These are phyloP conservation scores for Toxostoma redivivum DNA, from an alignment of 2,113 vertebrate species.

Conservation along the genomic window DNA sequence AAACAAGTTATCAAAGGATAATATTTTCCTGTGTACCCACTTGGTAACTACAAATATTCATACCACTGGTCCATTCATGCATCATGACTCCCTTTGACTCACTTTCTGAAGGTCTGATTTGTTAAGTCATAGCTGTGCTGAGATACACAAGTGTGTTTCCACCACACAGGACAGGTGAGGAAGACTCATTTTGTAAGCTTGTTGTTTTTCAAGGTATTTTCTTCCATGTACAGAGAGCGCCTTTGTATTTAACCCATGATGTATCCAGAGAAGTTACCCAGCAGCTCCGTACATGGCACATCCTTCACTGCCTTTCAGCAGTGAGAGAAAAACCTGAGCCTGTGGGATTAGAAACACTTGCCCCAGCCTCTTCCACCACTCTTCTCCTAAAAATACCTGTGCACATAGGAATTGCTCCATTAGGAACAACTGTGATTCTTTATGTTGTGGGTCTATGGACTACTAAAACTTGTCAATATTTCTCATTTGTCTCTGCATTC, in stretches of 20 bases:
- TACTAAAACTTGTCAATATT: background rate
- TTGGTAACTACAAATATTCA: background rate
- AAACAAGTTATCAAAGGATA: background rate
- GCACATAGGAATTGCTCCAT: background rate
- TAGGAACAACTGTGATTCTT: background rate
- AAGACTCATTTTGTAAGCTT: background rate
- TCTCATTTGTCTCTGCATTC: background rate
- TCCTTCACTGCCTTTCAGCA: background rate
- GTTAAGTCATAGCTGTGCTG: background rate
- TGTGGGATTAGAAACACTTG: background rate
- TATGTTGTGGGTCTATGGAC: rapidly evolving
- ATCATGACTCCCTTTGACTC: background rate
- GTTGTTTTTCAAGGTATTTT: background rate
- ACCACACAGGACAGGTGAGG: background rate
- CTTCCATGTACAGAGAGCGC: background rate
- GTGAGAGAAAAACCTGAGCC: background rate
- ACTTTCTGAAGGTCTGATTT: background rate
- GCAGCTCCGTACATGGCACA: rapidly evolving
- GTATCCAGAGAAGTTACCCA: background rate
- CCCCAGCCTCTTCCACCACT: background rate
- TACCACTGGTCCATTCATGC: background rate
- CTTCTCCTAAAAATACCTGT: background rate
- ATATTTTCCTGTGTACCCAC: background rate
- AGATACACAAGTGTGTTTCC: background rate
- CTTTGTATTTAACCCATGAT: background rate